Conservation (phyloP, 2,888 invertebrate species). For the Boloria euphrosyne region DNA sequence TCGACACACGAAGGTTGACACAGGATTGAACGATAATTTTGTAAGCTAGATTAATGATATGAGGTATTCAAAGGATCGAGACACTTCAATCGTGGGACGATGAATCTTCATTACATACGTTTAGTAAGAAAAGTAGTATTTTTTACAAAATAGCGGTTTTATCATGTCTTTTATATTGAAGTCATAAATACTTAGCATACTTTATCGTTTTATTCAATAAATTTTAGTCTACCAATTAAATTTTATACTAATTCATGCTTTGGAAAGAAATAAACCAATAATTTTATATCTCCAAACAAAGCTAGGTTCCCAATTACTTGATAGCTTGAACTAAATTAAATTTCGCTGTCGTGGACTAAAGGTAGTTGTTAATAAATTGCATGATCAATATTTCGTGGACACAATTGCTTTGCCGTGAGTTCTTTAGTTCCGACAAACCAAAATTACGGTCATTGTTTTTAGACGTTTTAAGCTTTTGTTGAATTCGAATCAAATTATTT, state of each 20-base stretch:
- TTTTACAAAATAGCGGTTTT: background rate
- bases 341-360: background rate
- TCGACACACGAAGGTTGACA: constrained; percentile 47
- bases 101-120: constrained; percentile 12
- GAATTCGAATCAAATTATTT: background rate
- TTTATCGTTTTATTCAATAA: too few relatives aligned
- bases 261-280: too few relatives aligned
- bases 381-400: constrained; percentile 25
- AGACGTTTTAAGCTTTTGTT: background rate
- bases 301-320: too few relatives aligned
- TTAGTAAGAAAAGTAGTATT: background rate
- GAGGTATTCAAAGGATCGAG: constrained; percentile 4
- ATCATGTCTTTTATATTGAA: background rate
- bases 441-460: constrained; percentile 10
- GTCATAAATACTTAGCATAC: background rate
- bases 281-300: too few relatives aligned
- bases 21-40: constrained; percentile 27
- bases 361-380: constrained; percentile 11
- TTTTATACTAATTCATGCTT: too few relatives aligned
- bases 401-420: constrained; percentile 38
- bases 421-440: constrained; percentile 26
- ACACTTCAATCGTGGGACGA: background rate
- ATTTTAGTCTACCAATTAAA: too few relatives aligned
- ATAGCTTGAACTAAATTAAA: too few relatives aligned
- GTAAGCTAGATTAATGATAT: constrained; percentile 23